A percentile compares a stretch with the other conserved stretches of the same genome.
phyloP scores from a whole-genome alignment of 2,113 vertebrate species.

The Planiliza haematocheilus region DNA sequence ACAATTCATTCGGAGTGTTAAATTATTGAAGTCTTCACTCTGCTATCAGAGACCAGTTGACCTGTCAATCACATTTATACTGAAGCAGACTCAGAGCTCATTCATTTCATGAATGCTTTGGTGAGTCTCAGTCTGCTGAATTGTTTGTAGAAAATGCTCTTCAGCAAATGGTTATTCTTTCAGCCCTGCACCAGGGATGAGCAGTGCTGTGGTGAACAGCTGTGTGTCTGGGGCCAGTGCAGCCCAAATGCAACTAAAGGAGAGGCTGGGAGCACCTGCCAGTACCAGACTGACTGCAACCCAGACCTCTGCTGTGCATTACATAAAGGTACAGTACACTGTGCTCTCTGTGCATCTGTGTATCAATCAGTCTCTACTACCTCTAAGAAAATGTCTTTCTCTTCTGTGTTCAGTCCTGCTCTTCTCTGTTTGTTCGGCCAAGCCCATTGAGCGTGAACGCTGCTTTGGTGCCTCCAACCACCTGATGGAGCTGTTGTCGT shows the following conservation, averaged over 20 bases:
- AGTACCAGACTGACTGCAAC: conserved; percentile 88
- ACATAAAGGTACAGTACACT: conserved; percentile 84
- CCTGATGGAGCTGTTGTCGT: conserved; percentile 88
- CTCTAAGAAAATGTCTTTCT: not conserved
- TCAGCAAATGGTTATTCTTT: not conserved
- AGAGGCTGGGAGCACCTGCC: conserved; percentile 91
- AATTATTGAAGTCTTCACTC: conserved; percentile 8
- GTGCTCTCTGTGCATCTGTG: not conserved
- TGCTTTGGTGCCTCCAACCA: conserved; percentile 88
- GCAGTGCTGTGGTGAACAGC: conserved; percentile 90
- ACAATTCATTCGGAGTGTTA: not conserved
- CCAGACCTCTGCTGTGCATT: conserved; percentile 91
- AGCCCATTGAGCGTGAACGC: conserved; percentile 88
- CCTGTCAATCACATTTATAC: conserved; percentile 33
- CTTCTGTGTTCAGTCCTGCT: conserved; percentile 82
- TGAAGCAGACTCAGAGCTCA: conserved; percentile 9
- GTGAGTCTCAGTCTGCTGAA: conserved; percentile 2
- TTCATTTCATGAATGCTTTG: not conserved
- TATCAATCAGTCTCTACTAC: not conserved
- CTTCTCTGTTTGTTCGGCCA: conserved; percentile 90
- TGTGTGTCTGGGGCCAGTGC: conserved; percentile 93
- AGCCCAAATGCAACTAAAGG: conserved; percentile 82
- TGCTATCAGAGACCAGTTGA: conserved; percentile 30
- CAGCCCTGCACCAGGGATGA: conserved; percentile 88
- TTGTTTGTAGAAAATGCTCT: too few relatives aligned